These are phyloP conservation scores for Dimorphilus gyrociliatus DNA, from an alignment of 2,888 invertebrate species.

Conservation along the genomic window DNA sequence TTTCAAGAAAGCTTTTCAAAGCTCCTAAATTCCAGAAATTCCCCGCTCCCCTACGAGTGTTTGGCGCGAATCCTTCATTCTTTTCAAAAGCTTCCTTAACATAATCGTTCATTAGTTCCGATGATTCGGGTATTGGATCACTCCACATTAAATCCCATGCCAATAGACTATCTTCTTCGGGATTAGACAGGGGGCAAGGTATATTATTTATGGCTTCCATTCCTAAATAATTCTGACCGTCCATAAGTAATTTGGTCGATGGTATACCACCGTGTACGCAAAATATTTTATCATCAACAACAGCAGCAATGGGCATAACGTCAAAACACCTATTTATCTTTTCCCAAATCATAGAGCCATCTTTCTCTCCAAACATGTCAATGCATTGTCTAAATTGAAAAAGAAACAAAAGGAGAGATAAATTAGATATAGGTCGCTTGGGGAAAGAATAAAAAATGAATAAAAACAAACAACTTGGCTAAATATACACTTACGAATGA, in stretches of 20 bases:
- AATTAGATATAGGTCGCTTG: too few species aligned
- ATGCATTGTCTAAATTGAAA: constrained; percentile 47
- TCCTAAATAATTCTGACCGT: constrained; percentile 42
- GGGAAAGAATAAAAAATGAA: too few species aligned
- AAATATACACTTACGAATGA: constrained; percentile 47
- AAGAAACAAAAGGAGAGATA: constrained; percentile 2
- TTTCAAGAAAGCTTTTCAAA: constrained; percentile 49
- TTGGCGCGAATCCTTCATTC: constrained; percentile 48
- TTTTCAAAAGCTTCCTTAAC: constrained; percentile 22
- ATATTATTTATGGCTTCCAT: constrained; percentile 50
- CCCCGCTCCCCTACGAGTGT: constrained; percentile 52
- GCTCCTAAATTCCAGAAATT: constrained; percentile 54
- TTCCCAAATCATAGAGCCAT: constrained; percentile 51
- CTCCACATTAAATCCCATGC: constrained; percentile 68
- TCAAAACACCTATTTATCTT: constrained; percentile 55
- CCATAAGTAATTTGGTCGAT: too few species aligned
- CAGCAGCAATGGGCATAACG: constrained; percentile 53
- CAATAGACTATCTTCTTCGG: constrained; percentile 51
- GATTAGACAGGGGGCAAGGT: constrained; percentile 48
- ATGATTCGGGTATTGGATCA: constrained; percentile 44
- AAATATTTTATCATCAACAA: constrained; percentile 56
- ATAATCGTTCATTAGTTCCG: constrained; percentile 21
- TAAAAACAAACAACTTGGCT: constrained; percentile 3
- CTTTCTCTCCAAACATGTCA: constrained; percentile 49
- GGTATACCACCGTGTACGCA: constrained; percentile 65